Percentiles rank a stretch among this genome's conserved stretches.
Evolutionary conservation across 2,113 vertebrate species (phyloP).

Genomic region (Ptilonorhynchus violaceus): DNA sequence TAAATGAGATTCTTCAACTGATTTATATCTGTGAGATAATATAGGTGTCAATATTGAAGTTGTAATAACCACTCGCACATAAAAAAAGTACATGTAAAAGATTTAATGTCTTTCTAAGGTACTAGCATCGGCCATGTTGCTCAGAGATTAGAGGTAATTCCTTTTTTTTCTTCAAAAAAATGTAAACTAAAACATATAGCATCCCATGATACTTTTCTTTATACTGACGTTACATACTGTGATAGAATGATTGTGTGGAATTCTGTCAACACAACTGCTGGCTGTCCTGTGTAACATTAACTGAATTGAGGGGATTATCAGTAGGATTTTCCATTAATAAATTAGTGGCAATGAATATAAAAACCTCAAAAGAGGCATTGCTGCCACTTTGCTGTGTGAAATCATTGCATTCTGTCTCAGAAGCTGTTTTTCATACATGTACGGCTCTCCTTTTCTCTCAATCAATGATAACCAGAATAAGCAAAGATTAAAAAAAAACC

Average conservation of each 20-base stretch:
- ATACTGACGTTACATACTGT: background rate
- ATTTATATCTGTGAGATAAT: background rate
- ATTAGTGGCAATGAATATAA: background rate
- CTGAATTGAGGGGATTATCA: background rate
- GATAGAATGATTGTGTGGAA: background rate
- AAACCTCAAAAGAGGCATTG: background rate
- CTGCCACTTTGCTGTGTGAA: background rate
- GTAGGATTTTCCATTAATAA: background rate
- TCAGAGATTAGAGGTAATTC: background rate
- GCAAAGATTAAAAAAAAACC: background rate
- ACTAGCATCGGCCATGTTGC: background rate
- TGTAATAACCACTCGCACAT: background rate
- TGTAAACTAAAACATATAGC: background rate
- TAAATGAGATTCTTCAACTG: background rate
- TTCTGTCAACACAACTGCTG: background rate
- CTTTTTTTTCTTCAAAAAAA: background rate
- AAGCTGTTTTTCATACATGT: background rate
- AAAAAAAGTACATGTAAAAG: background rate
- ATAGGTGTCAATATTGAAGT: background rate
- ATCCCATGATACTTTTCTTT: background rate
- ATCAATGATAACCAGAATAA: background rate
- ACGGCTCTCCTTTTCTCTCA: background rate
- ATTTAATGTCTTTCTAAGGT: background rate
- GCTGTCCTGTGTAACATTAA: background rate
- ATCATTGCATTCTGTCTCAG: background rate